phyloP scores from a whole-genome alignment of 2,888 invertebrate species.

The Tiliacea aurago region DNA sequence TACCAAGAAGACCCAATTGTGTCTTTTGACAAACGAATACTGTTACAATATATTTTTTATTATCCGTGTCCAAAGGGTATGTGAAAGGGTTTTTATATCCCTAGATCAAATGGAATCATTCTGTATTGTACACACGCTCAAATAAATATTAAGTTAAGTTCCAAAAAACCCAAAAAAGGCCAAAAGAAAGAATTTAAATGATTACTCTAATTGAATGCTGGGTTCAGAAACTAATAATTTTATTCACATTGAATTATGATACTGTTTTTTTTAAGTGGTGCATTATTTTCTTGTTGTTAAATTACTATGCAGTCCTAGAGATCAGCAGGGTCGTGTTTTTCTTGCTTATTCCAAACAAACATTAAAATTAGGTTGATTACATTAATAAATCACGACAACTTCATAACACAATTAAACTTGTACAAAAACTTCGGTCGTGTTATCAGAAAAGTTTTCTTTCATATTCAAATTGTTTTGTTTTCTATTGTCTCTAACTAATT shows the following conservation, averaged over 20 bases:
- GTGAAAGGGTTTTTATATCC: not conserved
- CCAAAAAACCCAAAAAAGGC: not conserved
- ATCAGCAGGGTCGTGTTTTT: not conserved
- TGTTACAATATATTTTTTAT: constrained; percentile 1
- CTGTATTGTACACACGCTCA: not conserved
- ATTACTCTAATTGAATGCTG: not conserved
- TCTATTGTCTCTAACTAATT: constrained; percentile 19
- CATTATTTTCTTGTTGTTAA: not conserved
- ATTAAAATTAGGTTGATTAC: constrained; percentile 27
- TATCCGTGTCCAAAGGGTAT: constrained; percentile 11
- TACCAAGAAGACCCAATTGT: constrained; percentile 2
- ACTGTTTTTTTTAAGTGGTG: not conserved
- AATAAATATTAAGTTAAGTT: constrained; percentile 1
- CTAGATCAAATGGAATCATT: constrained; percentile 1
- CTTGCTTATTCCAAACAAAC: not conserved
- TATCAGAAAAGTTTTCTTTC: constrained; percentile 39
- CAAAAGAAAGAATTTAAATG: not conserved
- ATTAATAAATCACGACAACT: constrained; percentile 39
- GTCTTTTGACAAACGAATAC: constrained; percentile 12
- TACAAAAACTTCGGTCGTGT: constrained; percentile 30
- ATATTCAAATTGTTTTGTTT: constrained; percentile 47
- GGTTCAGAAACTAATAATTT: not conserved
- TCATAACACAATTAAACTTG: constrained; percentile 49
- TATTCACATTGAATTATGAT: not conserved
- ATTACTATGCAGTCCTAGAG: not conserved